Percentiles rank a stretch among this genome's conserved stretches.
These are phyloP conservation scores for Perdita meconis DNA, from an alignment of 2,888 invertebrate genomes.

Conservation along the genomic window DNA sequence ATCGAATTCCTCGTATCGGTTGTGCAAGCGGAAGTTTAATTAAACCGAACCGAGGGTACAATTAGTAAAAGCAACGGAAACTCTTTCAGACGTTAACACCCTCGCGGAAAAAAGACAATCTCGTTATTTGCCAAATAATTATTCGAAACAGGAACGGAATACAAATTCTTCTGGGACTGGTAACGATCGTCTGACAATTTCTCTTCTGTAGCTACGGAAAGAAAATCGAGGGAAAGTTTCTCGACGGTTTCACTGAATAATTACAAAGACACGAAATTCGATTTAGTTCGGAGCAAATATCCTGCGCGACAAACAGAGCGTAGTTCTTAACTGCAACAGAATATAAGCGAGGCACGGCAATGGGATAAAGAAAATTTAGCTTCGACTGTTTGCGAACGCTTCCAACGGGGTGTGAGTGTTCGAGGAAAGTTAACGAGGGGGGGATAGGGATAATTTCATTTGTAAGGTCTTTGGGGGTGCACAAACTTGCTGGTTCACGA, in stretches of 20 bases:
- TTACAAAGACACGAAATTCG: slow-evolving; percentile 1
- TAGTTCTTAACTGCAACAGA: neutral
- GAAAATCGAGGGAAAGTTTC: slow-evolving; percentile 22
- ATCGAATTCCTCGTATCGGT: slow-evolving; percentile 20
- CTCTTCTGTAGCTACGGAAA: slow-evolving; percentile 13
- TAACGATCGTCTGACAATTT: slow-evolving; percentile 19
- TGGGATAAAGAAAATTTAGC: neutral
- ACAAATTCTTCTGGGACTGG: slow-evolving; percentile 1
- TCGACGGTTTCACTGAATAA: slow-evolving; percentile 5
- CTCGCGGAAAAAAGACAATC: neutral
- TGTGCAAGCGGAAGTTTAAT: slow-evolving; percentile 33
- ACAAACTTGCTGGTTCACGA: neutral
- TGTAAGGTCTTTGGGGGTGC: neutral
- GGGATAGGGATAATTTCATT: slow-evolving; percentile 13
- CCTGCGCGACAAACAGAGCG: neutral
- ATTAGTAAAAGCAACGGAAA: slow-evolving; percentile 4
- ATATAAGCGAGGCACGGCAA: neutral
- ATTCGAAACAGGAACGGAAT: neutral
- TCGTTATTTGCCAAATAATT: slow-evolving; percentile 11
- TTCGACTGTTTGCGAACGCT: neutral
- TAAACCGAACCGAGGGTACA: slow-evolving; percentile 20
- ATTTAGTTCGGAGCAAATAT: neutral
- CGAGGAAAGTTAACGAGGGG: neutral
- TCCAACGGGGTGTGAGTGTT: neutral
- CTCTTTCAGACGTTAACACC: neutral